These are phyloP conservation scores for Pissodes strobi DNA, from an alignment of 1,140 invertebrate genomes.

Conservation along the genomic window DNA sequence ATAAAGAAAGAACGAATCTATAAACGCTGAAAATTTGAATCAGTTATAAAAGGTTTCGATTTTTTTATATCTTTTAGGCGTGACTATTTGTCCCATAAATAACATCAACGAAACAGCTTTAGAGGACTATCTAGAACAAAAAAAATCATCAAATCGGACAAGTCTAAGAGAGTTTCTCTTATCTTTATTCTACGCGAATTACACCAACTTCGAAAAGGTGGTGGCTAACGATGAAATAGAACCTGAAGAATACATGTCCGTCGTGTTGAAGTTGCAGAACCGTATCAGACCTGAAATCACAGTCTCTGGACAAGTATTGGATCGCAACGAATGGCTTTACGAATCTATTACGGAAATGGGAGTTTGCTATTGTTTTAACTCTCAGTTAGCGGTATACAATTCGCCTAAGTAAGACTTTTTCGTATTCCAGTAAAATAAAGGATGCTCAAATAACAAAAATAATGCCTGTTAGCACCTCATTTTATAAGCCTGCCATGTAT, in stretches of 20 bases:
- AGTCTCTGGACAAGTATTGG: slow-evolving; percentile 41
- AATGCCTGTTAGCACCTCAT: no score
- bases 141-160: slow-evolving; percentile 53
- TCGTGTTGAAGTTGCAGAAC: slow-evolving; percentile 61
- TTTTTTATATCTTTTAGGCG: no score
- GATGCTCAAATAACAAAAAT: no score
- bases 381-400: slow-evolving; percentile 59
- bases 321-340: slow-evolving; percentile 49
- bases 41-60: no score
- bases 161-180: slow-evolving; percentile 61
- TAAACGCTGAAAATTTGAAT: no score
- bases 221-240: slow-evolving; percentile 58
- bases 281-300: slow-evolving; percentile 59
- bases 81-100: slow-evolving; percentile 58
- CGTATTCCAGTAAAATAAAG: no score
- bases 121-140: slow-evolving; percentile 43
- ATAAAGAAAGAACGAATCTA: no score
- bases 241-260: slow-evolving; percentile 61
- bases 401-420: background rate
- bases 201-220: slow-evolving; percentile 62
- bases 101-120: slow-evolving; percentile 46
- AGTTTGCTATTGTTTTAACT: slow-evolving; percentile 69
- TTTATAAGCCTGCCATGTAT: no score
- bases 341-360: slow-evolving; percentile 68
- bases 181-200: slow-evolving; percentile 62